phyloP scores from a whole-genome alignment of 2,797 vertebrate species.

The Phoeniculus purpureus region DNA sequence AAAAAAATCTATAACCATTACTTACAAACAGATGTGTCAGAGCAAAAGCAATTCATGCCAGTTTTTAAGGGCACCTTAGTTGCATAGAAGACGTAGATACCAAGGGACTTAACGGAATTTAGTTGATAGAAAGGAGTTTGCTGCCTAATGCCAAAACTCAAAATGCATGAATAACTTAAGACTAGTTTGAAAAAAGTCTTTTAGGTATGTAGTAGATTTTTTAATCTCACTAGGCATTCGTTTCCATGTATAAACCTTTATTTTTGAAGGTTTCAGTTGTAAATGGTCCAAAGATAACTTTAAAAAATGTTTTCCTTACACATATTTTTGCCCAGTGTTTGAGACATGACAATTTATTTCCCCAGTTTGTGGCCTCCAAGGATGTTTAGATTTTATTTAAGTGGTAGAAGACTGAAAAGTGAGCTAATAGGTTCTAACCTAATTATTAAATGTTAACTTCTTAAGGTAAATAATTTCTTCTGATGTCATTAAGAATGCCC shows the following conservation, averaged over 20 bases:
- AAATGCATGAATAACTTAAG: neutral
- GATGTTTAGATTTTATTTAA: conserved; percentile 8
- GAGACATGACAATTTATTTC: neutral
- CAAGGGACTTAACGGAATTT: neutral
- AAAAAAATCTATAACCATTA: neutral
- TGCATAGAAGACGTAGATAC: neutral
- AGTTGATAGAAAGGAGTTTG: neutral
- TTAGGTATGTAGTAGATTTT: neutral
- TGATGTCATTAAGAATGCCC: conserved; percentile 38
- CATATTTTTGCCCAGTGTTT: neutral
- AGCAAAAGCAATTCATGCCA: neutral
- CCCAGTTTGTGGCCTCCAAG: neutral
- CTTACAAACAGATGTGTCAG: neutral
- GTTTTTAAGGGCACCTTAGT: neutral
- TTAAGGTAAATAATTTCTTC: conserved; percentile 32
- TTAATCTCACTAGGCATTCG: neutral
- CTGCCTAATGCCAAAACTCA: neutral
- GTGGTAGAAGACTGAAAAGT: conserved; percentile 16
- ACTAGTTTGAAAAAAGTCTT: neutral
- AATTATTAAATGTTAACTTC: conserved; percentile 35
- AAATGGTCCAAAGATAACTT: neutral
- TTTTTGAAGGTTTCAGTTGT: neutral
- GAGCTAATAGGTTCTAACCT: conserved; percentile 16
- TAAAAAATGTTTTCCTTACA: neutral
- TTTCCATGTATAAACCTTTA: neutral